phyloP scores from a whole-genome alignment of 2,113 vertebrate species.

The Serinus canaria region DNA sequence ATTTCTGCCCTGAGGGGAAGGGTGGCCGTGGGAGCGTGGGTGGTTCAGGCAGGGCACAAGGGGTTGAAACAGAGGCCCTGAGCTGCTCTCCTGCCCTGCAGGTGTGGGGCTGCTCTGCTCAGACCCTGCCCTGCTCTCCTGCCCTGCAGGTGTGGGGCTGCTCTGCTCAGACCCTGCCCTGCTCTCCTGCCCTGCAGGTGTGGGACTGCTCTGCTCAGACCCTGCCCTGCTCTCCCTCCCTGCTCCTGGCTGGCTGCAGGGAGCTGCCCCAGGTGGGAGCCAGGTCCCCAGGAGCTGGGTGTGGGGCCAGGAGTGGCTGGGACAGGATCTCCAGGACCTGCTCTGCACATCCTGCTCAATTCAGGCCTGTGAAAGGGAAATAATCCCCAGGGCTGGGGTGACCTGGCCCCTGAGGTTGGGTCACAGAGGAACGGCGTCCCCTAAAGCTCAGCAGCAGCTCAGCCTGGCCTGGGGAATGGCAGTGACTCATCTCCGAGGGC shows the following conservation, averaged over 20 bases:
- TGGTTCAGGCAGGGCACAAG: background rate
- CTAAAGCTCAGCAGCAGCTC: background rate
- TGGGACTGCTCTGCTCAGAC: background rate
- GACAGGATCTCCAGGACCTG: background rate
- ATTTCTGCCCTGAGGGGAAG: background rate
- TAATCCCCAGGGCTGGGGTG: background rate
- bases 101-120: background rate
- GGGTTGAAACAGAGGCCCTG: background rate
- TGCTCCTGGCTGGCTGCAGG: background rate
- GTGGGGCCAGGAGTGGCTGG: background rate
- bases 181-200: background rate
- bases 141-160: background rate
- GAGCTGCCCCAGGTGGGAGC: background rate
- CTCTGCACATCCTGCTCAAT: background rate
- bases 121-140: background rate
- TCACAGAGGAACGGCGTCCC: accelerated
- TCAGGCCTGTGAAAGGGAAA: background rate
- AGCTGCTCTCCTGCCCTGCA: background rate
- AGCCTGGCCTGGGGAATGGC: background rate
- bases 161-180: background rate
- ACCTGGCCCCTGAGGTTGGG: background rate
- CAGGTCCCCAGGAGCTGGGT: accelerated
- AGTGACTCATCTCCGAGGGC: background rate
- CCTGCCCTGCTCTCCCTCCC: background rate
- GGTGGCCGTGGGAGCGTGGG: background rate